These are phyloP conservation scores for Rhaphigaster nebulosa DNA, from an alignment of 2,888 invertebrate species.

Conservation along the genomic window DNA sequence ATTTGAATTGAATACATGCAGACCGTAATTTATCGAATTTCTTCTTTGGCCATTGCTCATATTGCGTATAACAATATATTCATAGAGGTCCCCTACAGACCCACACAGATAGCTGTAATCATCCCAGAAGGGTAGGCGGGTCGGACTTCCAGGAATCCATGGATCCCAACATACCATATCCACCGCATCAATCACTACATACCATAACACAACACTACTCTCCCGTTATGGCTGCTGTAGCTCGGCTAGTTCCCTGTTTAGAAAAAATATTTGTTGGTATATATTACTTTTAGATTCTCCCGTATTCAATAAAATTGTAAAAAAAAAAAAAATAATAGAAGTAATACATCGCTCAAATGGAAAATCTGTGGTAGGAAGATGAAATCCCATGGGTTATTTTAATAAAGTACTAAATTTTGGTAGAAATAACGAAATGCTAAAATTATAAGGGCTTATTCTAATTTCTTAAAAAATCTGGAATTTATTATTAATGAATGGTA, in stretches of 20 bases:
- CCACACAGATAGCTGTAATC: neutral
- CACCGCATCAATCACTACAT: constrained; percentile 21
- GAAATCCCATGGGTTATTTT: too few species aligned
- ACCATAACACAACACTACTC: neutral
- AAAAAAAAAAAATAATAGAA: too few species aligned
- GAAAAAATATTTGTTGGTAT: neutral
- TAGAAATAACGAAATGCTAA: too few species aligned
- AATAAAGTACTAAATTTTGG: too few species aligned
- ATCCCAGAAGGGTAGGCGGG: neutral
- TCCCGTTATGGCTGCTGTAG: neutral
- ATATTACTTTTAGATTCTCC: too few species aligned
- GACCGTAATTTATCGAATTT: neutral
- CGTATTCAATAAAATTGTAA: too few species aligned
- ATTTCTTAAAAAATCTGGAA: too few species aligned
- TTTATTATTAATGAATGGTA: too few species aligned
- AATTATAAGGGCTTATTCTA: too few species aligned
- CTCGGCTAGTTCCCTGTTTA: neutral
- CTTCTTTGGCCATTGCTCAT: neutral
- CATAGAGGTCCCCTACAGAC: neutral
- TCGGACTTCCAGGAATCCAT: neutral
- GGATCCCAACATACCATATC: neutral
- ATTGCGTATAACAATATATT: neutral
- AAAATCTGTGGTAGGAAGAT: too few species aligned
- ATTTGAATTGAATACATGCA: too few species aligned
- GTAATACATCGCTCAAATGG: too few species aligned